Evolutionary conservation across 2,888 invertebrate genomes (phyloP).

Genomic region (Eupeodes luniger): DNA sequence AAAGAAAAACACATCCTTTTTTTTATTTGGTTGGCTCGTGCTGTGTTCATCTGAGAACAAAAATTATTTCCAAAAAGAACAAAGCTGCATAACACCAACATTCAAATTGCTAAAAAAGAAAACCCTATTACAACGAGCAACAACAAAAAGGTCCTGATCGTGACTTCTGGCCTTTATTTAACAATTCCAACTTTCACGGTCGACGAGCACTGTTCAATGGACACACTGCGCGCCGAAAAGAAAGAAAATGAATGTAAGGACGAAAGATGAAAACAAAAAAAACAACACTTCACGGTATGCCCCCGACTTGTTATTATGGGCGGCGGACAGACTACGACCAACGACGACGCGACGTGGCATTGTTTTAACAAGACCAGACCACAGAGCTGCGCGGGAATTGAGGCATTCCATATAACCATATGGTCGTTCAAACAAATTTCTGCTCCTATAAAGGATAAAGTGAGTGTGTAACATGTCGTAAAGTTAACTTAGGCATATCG

Average conservation of each 20-base stretch:
- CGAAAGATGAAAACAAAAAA: neutral
- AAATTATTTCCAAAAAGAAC: conserved; percentile 30
- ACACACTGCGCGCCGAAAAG: conserved; percentile 38
- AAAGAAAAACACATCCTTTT: conserved; percentile 42
- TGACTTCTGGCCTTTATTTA: conserved; percentile 46
- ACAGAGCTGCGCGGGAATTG: conserved; percentile 66
- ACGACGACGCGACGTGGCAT: conserved; percentile 49
- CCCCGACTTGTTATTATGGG: conserved; percentile 49
- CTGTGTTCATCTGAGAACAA: conserved; percentile 58
- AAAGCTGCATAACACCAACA: conserved; percentile 49
- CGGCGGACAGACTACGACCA: conserved; percentile 26
- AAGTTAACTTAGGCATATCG: conserved; percentile 8
- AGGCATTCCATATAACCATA: conserved; percentile 56
- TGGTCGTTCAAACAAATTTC: conserved; percentile 48
- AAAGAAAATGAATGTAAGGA: neutral
- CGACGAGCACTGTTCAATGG: conserved; percentile 46
- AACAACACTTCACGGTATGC: conserved; percentile 69
- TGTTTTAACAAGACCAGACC: conserved; percentile 71
- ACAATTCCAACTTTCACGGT: conserved; percentile 68
- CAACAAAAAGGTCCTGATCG: conserved; percentile 36
- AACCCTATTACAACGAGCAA: conserved; percentile 40
- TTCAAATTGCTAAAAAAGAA: neutral
- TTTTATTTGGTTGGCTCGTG: conserved; percentile 56
- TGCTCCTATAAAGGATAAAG: conserved; percentile 31
- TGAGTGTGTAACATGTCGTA: conserved; percentile 15